A percentile compares a stretch with the other conserved stretches of the same genome.
These are phyloP conservation scores for Amiota minor DNA, from an alignment of 2,888 invertebrate genomes.

Conservation along the genomic window DNA sequence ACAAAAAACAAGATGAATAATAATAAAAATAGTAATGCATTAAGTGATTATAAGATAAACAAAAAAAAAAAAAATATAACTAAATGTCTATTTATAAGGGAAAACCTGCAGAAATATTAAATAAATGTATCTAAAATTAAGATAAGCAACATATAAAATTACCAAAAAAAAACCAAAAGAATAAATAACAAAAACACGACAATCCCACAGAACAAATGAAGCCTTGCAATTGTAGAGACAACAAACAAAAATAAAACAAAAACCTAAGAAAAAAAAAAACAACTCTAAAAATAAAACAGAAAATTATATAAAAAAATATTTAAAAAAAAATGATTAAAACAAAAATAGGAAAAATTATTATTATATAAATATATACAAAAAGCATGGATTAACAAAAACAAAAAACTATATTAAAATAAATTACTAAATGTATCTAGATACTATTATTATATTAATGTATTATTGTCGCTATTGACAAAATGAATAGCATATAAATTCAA, in stretches of 20 bases:
- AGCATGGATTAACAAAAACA: conserved; percentile 12
- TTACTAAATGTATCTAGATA: conserved; percentile 7
- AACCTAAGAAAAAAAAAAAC: conserved; percentile 13
- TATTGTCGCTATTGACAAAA: not conserved
- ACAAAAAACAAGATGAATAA: too few relatives aligned
- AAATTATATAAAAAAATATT: conserved; percentile 21
- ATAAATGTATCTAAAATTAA: conserved; percentile 28
- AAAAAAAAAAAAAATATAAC: conserved; percentile 39
- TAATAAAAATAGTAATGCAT: conserved; percentile 21
- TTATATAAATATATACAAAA: conserved; percentile 20
- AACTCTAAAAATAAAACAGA: conserved; percentile 25
- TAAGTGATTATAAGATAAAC: conserved; percentile 41
- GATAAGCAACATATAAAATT: conserved; percentile 26
- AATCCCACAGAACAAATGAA: conserved; percentile 70
- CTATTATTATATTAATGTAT: not conserved
- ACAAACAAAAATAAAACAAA: conserved; percentile 15
- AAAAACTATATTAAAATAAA: conserved; percentile 14
- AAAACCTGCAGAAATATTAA: conserved; percentile 24
- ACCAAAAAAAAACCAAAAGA: conserved; percentile 31
- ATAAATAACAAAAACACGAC: conserved; percentile 55
- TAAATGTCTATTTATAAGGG: not conserved
- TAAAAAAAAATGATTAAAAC: conserved; percentile 3
- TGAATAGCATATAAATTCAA: too few relatives aligned
- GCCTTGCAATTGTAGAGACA: conserved; percentile 58
- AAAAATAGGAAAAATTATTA: not conserved